phyloP scores from a whole-genome alignment of 2,888 invertebrate species.

The Smittia aterrima region DNA sequence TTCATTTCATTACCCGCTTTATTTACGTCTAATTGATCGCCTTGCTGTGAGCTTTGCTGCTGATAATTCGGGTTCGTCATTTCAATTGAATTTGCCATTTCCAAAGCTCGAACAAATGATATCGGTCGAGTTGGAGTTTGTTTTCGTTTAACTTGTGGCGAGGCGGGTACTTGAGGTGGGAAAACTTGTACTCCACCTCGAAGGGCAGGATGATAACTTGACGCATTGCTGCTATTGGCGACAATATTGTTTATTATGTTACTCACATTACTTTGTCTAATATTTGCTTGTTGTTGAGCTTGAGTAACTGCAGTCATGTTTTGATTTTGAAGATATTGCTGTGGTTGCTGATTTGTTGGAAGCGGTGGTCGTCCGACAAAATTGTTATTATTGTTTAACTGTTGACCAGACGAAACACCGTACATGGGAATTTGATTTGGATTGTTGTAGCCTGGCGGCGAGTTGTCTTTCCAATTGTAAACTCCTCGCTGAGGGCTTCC shows the following conservation, averaged over 20 bases:
- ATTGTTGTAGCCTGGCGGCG: constrained; percentile 61
- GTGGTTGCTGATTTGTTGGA: constrained; percentile 52
- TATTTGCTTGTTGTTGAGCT: constrained; percentile 22
- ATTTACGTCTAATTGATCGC: constrained; percentile 43
- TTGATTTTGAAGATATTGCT: constrained; percentile 59
- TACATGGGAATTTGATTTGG: constrained; percentile 49
- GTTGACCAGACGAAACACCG: constrained; percentile 52
- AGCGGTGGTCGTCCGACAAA: constrained; percentile 42
- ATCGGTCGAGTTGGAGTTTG: constrained; percentile 67
- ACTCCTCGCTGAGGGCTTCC: constrained; percentile 81
- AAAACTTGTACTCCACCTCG: constrained; percentile 69
- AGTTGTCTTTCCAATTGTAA: constrained; percentile 73
- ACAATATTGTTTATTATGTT: constrained; percentile 35
- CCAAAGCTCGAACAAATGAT: constrained; percentile 84
- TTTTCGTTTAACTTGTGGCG: constrained; percentile 61
- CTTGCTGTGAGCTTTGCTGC: constrained; percentile 55
- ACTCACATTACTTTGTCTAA: constrained; percentile 32
- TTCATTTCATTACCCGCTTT: constrained; percentile 45
- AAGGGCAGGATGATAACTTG: constrained; percentile 60
- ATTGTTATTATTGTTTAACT: constrained; percentile 27
- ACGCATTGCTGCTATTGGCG: constrained; percentile 16
- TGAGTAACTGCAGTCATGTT: constrained; percentile 43
- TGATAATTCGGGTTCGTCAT: constrained; percentile 59
- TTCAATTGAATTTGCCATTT: constrained; percentile 86
- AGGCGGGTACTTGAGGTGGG: constrained; percentile 58